Evolutionary conservation across 2,888 invertebrate species (phyloP).

Genomic region (Sesamia inferens): DNA sequence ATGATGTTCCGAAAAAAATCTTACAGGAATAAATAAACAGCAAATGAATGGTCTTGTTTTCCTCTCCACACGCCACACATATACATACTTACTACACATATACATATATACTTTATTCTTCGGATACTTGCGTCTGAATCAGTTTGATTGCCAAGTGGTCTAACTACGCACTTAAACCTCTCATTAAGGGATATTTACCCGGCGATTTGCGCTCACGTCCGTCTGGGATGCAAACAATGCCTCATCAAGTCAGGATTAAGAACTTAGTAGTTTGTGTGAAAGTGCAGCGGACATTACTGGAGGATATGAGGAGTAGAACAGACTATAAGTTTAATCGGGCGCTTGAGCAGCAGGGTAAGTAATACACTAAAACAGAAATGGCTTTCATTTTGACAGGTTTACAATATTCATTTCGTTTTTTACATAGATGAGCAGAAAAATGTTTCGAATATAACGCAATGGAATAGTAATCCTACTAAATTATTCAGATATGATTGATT

Average conservation of each 20-base stretch:
- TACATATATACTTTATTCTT: conserved; percentile 8
- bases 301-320: neutral
- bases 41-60: conserved; percentile 45
- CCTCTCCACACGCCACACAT: conserved; percentile 17
- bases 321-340: conserved; percentile 10
- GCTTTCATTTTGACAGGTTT: neutral
- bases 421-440: neutral
- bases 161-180: conserved; percentile 50
- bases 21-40: conserved; percentile 12
- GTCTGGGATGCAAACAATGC: conserved; percentile 56
- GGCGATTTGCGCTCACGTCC: conserved; percentile 40
- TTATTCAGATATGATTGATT: neutral
- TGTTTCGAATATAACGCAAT: neutral
- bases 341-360: neutral
- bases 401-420: neutral
- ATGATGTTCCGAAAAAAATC: too few relatives aligned
- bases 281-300: conserved; percentile 6
- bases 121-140: conserved; percentile 51
- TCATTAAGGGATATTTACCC: conserved; percentile 64
- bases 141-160: conserved; percentile 57
- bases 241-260: conserved; percentile 63
- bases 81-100: too few relatives aligned
- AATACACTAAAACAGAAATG: neutral
- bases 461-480: neutral
- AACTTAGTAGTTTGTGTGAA: conserved; percentile 41